Evolutionary conservation across 2,797 vertebrate genomes (phyloP), one percentile per base, ranked within the genome.

Genomic region (Xyrichtys novacula): DNA sequence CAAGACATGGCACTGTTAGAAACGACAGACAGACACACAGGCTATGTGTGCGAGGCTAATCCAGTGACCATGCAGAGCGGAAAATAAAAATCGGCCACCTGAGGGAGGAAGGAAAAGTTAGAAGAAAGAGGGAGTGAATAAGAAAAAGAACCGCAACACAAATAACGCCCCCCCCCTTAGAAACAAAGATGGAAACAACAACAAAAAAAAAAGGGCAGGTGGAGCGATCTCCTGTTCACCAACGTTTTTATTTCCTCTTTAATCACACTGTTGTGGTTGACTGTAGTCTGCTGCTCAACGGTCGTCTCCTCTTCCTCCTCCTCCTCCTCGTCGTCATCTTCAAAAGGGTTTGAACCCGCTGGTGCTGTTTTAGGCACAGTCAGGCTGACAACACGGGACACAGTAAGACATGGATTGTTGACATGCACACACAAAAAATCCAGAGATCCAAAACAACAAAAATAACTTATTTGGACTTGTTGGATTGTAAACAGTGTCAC

Each of bases 171-270:
- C 71, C 40, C 19, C 38, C 67, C 79, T n/a, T n/a, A 63, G 28
- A 67, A 80, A 66, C 29, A 81, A 26, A 75, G 60, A 65, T 11
- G 14, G 32, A 65, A 77, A 46, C 29, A 12, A n/a, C n/a, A n/a
- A n/a, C n/a, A 36, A 40, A 40, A 20, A 44, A 58, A 53, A 26
- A 39, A 76, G 39, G 34, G 73, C 10, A 15, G 6, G 46, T 15
- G 39, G 72, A 59, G 39, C 4, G 31, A 72, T 75, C 69, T 82
- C 86, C 84, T 89, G 79, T 96, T 97, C 97, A 99, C 98, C 96
- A 96, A 99, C 98, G 92, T 99, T 97, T 99, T 97, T 88, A 93
- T 94, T 94, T 97, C 96, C 88, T 98, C 95, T 95, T 96, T 97
- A 93, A 95, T 96, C 82, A 95, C 95, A 94, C 89, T 94, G 95